A percentile compares a stretch with the other conserved stretches of the same genome.
Conservation (phyloP, 2,888 invertebrate genomes). For the Amphimallon solstitiale region DNA sequence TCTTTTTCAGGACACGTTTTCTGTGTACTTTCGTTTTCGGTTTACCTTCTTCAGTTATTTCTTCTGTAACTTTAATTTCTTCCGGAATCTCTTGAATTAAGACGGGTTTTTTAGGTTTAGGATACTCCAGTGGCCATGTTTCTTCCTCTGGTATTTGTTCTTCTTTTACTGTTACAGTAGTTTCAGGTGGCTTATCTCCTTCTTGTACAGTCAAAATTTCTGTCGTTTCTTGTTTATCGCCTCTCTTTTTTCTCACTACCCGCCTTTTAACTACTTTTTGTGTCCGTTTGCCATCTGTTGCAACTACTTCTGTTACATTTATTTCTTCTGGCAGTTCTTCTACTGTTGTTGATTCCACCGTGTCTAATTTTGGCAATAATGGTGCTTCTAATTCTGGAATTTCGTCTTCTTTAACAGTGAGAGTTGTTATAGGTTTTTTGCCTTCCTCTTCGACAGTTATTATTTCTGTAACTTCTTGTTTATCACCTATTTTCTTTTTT, state of each 20-base stretch:
- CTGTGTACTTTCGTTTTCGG: slow-evolving; percentile 57
- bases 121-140: slow-evolving; percentile 28
- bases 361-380: slow-evolving; percentile 43
- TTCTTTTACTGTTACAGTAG: slow-evolving; percentile 52
- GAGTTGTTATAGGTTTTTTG: slow-evolving; percentile 51
- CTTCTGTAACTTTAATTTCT: slow-evolving; percentile 53
- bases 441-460: slow-evolving; percentile 54
- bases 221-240: slow-evolving; percentile 57
- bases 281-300: slow-evolving; percentile 49
- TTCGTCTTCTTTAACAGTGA: slow-evolving; percentile 54
- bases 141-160: slow-evolving; percentile 51
- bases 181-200: slow-evolving; percentile 51
- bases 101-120: slow-evolving; percentile 38
- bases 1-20: slow-evolving; percentile 57
- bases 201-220: slow-evolving; percentile 56
- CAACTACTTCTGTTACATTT: slow-evolving; percentile 56
- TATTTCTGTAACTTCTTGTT: slow-evolving; percentile 57
- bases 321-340: slow-evolving; percentile 57
- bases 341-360: slow-evolving; percentile 25
- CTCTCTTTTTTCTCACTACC: slow-evolving; percentile 58
- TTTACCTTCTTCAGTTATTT: slow-evolving; percentile 59
- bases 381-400: slow-evolving; percentile 51
- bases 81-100: slow-evolving; percentile 53
- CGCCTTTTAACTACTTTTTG: slow-evolving; percentile 56
- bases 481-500: slow-evolving; percentile 57